A percentile compares a stretch with the other conserved stretches of the same genome.
Evolutionary conservation across 2,797 vertebrate genomes (phyloP).

Genomic region (Melanotaenia maccullochi): DNA sequence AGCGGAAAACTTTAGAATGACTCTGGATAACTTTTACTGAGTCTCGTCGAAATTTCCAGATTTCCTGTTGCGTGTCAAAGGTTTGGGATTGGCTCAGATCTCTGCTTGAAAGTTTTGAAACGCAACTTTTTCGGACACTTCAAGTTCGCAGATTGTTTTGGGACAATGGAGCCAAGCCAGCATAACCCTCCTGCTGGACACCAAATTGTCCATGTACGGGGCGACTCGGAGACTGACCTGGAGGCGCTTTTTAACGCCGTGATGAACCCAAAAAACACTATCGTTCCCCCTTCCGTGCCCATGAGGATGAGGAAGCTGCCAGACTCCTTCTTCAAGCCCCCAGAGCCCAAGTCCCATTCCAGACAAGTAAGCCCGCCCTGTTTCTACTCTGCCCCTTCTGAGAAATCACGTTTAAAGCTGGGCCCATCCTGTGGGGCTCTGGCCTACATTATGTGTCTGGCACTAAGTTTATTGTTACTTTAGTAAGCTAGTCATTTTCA

Average conservation of each 20-base stretch:
- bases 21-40: slow-evolving; percentile 68
- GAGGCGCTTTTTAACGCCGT: slow-evolving; percentile 97
- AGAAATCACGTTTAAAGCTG: slow-evolving; percentile 43
- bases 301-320: slow-evolving; percentile 97
- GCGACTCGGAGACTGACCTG: slow-evolving; percentile 96
- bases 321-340: slow-evolving; percentile 98
- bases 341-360: slow-evolving; percentile 96
- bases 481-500: too few species aligned
- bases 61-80: slow-evolving; percentile 61
- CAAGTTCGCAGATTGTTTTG: slow-evolving; percentile 44
- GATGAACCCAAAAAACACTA: slow-evolving; percentile 95
- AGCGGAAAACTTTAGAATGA: slow-evolving; percentile 69
- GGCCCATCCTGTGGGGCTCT: slow-evolving; percentile 58
- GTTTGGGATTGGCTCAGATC: slow-evolving; percentile 44
- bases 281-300: slow-evolving; percentile 91
- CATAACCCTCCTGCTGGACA: slow-evolving; percentile 91
- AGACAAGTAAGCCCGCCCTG: slow-evolving; percentile 89
- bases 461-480: background rate
- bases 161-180: slow-evolving; percentile 86
- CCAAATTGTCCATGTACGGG: slow-evolving; percentile 95
- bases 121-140: slow-evolving; percentile 37
- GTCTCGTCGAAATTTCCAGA: slow-evolving; percentile 53
- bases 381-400: slow-evolving; percentile 47
- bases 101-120: slow-evolving; percentile 30
- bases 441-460: slow-evolving; percentile 14